Conservation (phyloP, 2,797 vertebrate genomes). For the Esox masquinongy region DNA sequence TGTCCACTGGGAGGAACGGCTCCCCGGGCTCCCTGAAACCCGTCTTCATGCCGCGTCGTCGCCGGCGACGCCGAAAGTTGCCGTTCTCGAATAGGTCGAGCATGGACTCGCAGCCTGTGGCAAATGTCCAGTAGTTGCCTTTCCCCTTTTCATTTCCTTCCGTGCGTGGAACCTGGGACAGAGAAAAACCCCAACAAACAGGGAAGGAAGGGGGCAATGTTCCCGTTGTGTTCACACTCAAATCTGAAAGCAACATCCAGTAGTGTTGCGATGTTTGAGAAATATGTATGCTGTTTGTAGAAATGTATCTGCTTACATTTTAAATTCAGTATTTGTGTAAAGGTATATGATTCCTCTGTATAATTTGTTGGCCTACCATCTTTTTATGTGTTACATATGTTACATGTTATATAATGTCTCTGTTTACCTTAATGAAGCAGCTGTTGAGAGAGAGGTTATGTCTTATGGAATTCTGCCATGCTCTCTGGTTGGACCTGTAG, state of each 20-base stretch:
- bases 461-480: slow-evolving; percentile 99
- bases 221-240: background rate
- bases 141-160: slow-evolving; percentile 96
- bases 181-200: background rate
- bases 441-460: slow-evolving; percentile 99
- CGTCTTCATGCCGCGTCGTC: slow-evolving; percentile 84
- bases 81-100: slow-evolving; percentile 97
- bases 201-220: background rate
- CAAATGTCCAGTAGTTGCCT: slow-evolving; percentile 97
- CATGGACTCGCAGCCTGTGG: slow-evolving; percentile 93
- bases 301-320: background rate
- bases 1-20: slow-evolving; percentile 68
- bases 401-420: no score
- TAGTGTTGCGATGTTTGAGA: background rate
- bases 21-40: slow-evolving; percentile 79
- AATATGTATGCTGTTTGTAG: background rate
- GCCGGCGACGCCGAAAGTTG: slow-evolving; percentile 88
- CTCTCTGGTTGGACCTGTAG: slow-evolving; percentile 90
- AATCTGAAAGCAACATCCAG: background rate
- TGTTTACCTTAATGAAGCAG: slow-evolving; percentile 93
- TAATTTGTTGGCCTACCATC: background rate
- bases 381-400: background rate
- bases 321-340: no score
- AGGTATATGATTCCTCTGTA: no score
- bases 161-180: slow-evolving; percentile 86